Evolutionary conservation across 2,113 vertebrate genomes (phyloP), one percentile per base, ranked within the genome.

Genomic region (Dendropsophus ebraccatus): DNA sequence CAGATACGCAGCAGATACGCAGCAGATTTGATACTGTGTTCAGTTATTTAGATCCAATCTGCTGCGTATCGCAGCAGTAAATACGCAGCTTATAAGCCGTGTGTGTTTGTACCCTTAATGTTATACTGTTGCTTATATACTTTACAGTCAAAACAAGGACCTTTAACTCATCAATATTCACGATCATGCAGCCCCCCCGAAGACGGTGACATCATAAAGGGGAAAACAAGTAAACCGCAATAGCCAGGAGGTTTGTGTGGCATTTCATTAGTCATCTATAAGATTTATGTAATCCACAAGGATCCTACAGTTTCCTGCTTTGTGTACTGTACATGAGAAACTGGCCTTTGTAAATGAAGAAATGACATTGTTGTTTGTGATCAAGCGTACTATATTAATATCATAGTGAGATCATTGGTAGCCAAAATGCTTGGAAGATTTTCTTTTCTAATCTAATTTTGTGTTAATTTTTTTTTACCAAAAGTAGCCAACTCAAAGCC

Each of bases 391-490:
- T 41, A 70, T 70, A 69, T 17, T 69, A 70, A 41, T 28, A 70
- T 70, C 6, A 10, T 35, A 1, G 7, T 19, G 11, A 37, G 35
- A 70, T 70, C 32, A 70, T 41, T 70, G 37, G 32, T 35, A 41
- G 67, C 32, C 67, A 70, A 70, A 70, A 70, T 32, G 35, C 32
- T 41, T 70, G 32, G 21, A 70, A 70, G 67, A 17, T 70, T 49
- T 52, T 16, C 16, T 52, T 67, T 32, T 14, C 1, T 4, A n/a
- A n/a, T 9, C 0, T 4, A 30, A 30, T 12, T 32, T 70, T 14
- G 3, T 23, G 4, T 23, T 70, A 70, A 70, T 70, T 19, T 11
- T 70, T 41, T 70, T 70, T 70, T 70, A 17, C 67, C 67, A 41
- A 41, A 12, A 30, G 67, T 70, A 70, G 67, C 67, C 35, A 70